Evolutionary conservation across 2,113 vertebrate species (phyloP).

Genomic region (Stercorarius parasiticus): DNA sequence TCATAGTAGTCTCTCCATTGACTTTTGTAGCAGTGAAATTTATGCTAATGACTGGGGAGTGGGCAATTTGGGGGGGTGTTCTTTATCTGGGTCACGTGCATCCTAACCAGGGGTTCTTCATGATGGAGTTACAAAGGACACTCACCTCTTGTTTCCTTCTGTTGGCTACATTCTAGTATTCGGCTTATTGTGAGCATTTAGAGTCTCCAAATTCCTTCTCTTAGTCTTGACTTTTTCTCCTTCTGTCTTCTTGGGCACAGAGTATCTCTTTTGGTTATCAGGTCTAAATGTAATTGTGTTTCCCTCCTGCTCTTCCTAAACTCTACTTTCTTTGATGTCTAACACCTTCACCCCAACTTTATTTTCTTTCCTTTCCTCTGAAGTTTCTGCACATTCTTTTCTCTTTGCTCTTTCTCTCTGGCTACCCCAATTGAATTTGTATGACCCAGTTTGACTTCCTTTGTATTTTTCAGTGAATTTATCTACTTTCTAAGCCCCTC

Average conservation of each 20-base stretch:
- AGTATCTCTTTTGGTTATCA: background rate
- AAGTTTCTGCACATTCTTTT: background rate
- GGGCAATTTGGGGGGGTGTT: fast-evolving
- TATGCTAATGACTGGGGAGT: background rate
- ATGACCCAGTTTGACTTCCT: background rate
- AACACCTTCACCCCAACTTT: background rate
- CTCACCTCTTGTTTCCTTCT: background rate
- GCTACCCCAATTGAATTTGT: background rate
- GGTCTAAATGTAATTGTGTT: background rate
- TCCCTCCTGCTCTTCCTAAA: background rate
- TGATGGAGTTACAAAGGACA: background rate
- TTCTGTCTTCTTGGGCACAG: background rate
- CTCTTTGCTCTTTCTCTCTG: background rate
- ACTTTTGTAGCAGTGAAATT: background rate
- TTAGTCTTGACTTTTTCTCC: background rate
- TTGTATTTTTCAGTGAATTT: slow-evolving; percentile 29
- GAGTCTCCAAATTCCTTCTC: background rate
- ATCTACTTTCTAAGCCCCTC: background rate
- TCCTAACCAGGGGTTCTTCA: background rate
- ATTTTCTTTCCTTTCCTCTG: background rate
- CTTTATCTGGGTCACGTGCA: background rate
- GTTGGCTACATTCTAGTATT: background rate
- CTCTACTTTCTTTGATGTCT: background rate
- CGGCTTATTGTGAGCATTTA: background rate
- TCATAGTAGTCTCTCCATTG: background rate